These are phyloP conservation scores for Lycopodina hypogea DNA, from an alignment of 37 sponge, comb jelly and placozoan genomes.

Conservation along the genomic window DNA sequence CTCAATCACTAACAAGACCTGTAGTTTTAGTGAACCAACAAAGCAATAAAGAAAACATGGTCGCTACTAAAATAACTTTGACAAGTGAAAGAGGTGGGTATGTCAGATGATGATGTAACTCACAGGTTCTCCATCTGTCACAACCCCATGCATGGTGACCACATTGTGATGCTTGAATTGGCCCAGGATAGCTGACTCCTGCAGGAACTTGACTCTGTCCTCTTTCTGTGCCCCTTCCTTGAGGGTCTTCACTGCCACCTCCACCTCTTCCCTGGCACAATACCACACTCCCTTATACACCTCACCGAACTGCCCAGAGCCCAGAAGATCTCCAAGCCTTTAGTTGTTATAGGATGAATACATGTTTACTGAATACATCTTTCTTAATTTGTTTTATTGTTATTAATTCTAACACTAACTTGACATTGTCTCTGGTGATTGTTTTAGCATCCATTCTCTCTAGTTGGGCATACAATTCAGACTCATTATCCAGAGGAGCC, in stretches of 20 bases:
- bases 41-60: no score
- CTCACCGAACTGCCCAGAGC: slow-evolving; percentile 24
- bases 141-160: slow-evolving; percentile 10
- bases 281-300: slow-evolving; percentile 23
- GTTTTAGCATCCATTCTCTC: no score
- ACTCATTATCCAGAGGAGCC: no score
- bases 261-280: background rate
- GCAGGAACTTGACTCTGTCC: slow-evolving; percentile 20
- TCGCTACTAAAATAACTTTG: no score
- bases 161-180: slow-evolving; percentile 10
- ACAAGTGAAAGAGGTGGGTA: background rate
- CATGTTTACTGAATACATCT: no score
- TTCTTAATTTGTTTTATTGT: no score
- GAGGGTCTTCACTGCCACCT: slow-evolving; percentile 41
- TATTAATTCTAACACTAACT: no score
- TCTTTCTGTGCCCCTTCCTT: slow-evolving; percentile 17
- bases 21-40: no score
- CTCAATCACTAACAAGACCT: background rate
- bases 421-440: no score
- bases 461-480: no score
- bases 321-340: slow-evolving; percentile 6
- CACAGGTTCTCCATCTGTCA: slow-evolving; percentile 10
- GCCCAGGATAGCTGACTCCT: slow-evolving; percentile 23
- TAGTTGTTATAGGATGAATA: background rate
- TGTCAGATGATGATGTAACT: background rate